Base-by-base conservation (phyloP, 2,113 vertebrate genomes). In the Gambusia holbrooki region DNA sequence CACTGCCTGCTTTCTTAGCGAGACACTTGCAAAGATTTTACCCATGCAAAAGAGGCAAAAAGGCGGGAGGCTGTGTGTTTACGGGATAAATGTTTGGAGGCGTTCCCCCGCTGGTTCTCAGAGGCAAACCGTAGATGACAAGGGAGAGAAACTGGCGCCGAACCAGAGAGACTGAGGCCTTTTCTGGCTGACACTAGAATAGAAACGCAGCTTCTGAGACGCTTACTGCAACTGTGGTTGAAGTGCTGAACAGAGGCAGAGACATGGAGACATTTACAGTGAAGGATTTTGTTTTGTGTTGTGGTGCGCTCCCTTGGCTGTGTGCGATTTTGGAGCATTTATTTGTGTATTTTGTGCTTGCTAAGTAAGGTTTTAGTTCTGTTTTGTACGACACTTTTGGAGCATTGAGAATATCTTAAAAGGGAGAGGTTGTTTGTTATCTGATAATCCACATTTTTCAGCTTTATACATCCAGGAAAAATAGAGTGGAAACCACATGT, bases 91-190 rank as follows among this genome's bases (percentile, higher is more conserved):
- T 90, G 84, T 80, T 88, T 76, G 67, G 81, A 90, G 89, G 91
- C 88, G 84, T 89, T 92, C 89, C 89, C 89, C 87, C 75, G 88
- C 88, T 86, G 86, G 73, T 83, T 89, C 90, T 89, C 82, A 51
- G 66, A 93, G 90, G 90, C 89, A 90, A 89, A 87, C 80, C 65
- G 64, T 51, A 91, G 92, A 92, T 92, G 89, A 92, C 87, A 92
- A 85, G 81, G 79, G 80, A 72, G 78, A 84, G 82, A 77, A 83
- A 80, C 84, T 83, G 85, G 80, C 69, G 70, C 82, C 73, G 85
- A 88, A 88, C 76, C 89, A 87, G 81, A 84, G 83, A 83, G 76
- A 90, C 88, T 80, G 85, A 89, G 87, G 83, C 79, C 89, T 83
- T 87, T 89, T 85, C 86, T 87, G 86, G 81, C 76, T 90, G 91